These are phyloP conservation scores for Pycnonotus jocosus DNA, from an alignment of 2,113 vertebrate species.

Conservation along the genomic window DNA sequence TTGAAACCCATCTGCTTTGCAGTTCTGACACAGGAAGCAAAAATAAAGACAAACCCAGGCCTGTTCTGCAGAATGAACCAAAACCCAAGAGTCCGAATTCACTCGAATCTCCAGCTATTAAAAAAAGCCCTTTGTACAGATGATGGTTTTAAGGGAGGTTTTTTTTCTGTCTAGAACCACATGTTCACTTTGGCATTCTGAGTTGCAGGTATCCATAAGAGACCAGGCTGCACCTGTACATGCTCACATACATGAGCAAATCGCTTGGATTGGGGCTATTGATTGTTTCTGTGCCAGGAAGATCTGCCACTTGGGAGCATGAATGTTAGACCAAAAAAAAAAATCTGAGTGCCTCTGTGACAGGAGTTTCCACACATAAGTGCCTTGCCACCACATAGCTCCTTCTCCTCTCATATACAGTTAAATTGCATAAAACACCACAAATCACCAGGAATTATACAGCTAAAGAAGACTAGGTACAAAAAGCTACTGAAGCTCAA, in stretches of 20 bases:
- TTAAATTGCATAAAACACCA: neutral
- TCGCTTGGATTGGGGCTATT: neutral
- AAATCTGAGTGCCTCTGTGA: neutral
- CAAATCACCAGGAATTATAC: neutral
- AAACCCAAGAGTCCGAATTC: neutral
- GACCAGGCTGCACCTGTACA: neutral
- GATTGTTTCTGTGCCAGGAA: neutral
- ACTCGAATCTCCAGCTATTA: neutral
- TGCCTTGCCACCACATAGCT: neutral
- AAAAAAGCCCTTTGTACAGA: neutral
- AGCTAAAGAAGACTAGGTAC: neutral
- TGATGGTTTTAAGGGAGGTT: neutral
- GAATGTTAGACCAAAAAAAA: neutral
- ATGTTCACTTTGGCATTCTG: neutral
- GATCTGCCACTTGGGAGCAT: neutral
- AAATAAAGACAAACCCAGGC: neutral
- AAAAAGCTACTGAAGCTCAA: neutral
- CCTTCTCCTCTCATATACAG: neutral
- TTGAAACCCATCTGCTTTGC: slow-evolving; percentile 20
- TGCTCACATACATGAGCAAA: neutral
- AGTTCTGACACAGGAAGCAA: slow-evolving; percentile 7
- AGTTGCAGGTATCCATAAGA: neutral
- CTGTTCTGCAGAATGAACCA: neutral
- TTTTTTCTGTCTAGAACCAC: neutral
- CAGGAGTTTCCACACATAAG: neutral